phyloP scores from a whole-genome alignment of 2,888 invertebrate genomes.

The Teleogryllus oceanicus region DNA sequence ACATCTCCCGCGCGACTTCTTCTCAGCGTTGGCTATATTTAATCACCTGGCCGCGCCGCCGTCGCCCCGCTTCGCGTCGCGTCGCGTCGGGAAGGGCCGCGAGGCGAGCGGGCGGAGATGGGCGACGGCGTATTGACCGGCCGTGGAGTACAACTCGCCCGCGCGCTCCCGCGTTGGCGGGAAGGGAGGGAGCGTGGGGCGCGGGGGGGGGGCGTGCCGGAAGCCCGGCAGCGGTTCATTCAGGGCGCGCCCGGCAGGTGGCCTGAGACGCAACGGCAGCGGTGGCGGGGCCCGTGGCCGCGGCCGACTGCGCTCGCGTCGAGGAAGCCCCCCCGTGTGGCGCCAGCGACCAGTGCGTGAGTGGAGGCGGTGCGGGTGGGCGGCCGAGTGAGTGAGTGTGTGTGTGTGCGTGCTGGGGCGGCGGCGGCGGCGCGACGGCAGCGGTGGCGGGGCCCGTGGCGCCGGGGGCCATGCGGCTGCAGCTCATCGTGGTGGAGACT shows the following conservation, averaged over 20 bases:
- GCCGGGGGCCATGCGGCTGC: conserved; percentile 49
- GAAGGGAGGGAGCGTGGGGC: neutral
- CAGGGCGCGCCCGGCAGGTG: conserved; percentile 1
- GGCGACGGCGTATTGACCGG: neutral
- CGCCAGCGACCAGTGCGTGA: conserved; percentile 18
- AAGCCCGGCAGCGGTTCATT: neutral
- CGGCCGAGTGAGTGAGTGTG: neutral
- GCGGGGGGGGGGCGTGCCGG: neutral
- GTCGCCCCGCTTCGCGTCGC: too few relatives aligned
- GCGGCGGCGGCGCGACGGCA: neutral
- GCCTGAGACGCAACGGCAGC: neutral
- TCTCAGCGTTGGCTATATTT: too few relatives aligned
- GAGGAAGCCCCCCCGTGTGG: neutral
- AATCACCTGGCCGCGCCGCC: too few relatives aligned
- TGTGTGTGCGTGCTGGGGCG: neutral
- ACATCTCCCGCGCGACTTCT: too few relatives aligned
- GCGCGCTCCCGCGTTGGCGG: neutral
- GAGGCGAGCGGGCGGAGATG: neutral
- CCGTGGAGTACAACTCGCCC: neutral
- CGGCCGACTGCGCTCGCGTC: neutral
- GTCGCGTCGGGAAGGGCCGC: too few relatives aligned
- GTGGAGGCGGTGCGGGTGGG: conserved; percentile 11
- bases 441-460: neutral
- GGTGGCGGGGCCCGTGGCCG: too few relatives aligned
- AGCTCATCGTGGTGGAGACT: conserved; percentile 52